A percentile compares a stretch with the other conserved stretches of the same genome.
phyloP scores from a whole-genome alignment of 2,888 invertebrate species.

The Sesia bembeciformis region DNA sequence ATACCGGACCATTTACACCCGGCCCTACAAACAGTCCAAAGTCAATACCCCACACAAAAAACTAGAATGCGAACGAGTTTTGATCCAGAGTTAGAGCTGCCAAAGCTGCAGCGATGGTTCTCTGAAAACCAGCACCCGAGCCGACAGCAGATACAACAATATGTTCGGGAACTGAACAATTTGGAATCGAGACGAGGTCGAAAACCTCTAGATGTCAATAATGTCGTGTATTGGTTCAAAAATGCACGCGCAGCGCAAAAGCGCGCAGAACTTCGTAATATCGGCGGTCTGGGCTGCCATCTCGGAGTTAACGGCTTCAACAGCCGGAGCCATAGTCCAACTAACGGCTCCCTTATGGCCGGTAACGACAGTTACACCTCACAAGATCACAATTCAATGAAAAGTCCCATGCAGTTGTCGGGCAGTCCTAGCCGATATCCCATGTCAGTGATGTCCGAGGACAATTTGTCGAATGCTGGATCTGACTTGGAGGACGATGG shows the following conservation, averaged over 20 bases:
- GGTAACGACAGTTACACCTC: conserved; percentile 76
- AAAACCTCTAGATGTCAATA: conserved; percentile 95
- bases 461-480: conserved; percentile 77
- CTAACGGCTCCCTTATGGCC: conserved; percentile 76
- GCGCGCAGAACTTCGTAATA: conserved; percentile 85
- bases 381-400: conserved; percentile 74
- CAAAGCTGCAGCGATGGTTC: conserved; percentile 97
- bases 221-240: conserved; percentile 98
- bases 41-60: conserved; percentile 87
- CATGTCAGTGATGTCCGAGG: conserved; percentile 79
- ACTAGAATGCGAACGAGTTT: conserved; percentile 97
- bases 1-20: conserved; percentile 79
- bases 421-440: conserved; percentile 74
- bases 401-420: conserved; percentile 76
- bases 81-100: conserved; percentile 96
- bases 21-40: conserved; percentile 84
- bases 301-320: conserved; percentile 78
- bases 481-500: conserved; percentile 83
- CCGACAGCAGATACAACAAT: conserved; percentile 96
- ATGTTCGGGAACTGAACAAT: conserved; percentile 94
- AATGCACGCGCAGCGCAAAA: conserved; percentile 97
- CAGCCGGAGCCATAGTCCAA: conserved; percentile 77
- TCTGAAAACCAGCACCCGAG: conserved; percentile 97
- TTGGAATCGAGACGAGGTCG: conserved; percentile 93
- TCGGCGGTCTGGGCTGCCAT: conserved; percentile 74